Evolutionary conservation across 2,888 invertebrate genomes (phyloP).

Genomic region (Hipparchia sbordonii): DNA sequence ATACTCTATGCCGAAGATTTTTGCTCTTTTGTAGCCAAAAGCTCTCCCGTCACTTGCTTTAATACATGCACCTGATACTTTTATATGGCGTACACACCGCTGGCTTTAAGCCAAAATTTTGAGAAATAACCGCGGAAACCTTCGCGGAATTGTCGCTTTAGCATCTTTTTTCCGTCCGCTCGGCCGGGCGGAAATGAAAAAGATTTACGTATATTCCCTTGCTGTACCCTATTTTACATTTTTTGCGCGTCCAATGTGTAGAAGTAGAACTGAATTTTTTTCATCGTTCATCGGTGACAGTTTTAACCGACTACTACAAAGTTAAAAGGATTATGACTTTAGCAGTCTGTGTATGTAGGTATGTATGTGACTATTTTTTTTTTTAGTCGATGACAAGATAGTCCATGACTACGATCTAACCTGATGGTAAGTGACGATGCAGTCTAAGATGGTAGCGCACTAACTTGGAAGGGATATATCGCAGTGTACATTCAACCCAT

Average conservation of each 20-base stretch:
- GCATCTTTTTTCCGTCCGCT: constrained; percentile 34
- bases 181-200: constrained; percentile 40
- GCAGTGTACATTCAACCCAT: too few relatives aligned
- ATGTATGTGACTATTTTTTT: too few relatives aligned
- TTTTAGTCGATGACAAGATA: too few relatives aligned
- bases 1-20: background rate
- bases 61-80: constrained; percentile 5
- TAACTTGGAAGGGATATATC: too few relatives aligned
- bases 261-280: too few relatives aligned
- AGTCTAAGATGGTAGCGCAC: too few relatives aligned
- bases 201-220: constrained; percentile 38
- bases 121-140: constrained; percentile 40
- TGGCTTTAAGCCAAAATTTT: constrained; percentile 41
- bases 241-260: constrained; percentile 14
- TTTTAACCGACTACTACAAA: too few relatives aligned
- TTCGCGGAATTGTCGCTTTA: constrained; percentile 38
- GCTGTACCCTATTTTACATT: constrained; percentile 18
- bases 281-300: too few relatives aligned
- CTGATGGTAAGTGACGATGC: too few relatives aligned
- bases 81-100: constrained; percentile 25
- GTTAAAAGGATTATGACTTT: too few relatives aligned
- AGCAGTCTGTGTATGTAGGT: too few relatives aligned
- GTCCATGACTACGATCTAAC: too few relatives aligned
- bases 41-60: background rate
- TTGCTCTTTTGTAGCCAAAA: background rate